These are phyloP conservation scores for Strigamia crassipes DNA, from an alignment of 2,888 invertebrate genomes.

Conservation along the genomic window DNA sequence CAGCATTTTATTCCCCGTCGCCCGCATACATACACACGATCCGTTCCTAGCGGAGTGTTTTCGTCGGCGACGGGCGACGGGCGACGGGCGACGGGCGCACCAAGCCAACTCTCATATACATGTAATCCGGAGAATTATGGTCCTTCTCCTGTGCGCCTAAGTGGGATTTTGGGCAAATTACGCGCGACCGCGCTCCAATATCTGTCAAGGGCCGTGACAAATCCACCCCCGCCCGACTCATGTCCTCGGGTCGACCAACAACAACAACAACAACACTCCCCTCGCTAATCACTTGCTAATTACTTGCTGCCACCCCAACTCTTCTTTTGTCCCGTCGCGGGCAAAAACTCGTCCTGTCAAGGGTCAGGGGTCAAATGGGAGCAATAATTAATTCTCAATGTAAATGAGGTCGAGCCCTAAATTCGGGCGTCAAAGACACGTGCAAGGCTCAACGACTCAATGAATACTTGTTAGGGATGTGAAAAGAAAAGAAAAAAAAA, in stretches of 20 bases:
- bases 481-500: not conserved
- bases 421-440: constrained; percentile 24
- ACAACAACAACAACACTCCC: not conserved
- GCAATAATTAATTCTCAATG: constrained; percentile 46
- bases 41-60: constrained; percentile 20
- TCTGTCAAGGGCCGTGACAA: constrained; percentile 18
- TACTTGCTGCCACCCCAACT: not conserved
- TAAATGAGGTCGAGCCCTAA: constrained; percentile 37
- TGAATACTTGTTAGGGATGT: not conserved
- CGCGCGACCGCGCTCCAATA: not conserved
- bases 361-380: constrained; percentile 43
- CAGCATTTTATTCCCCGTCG: not conserved
- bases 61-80: not conserved
- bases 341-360: constrained; percentile 1
- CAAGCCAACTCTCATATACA: constrained; percentile 1
- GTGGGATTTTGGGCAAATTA: not conserved
- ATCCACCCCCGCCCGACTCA: not conserved
- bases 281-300: not conserved
- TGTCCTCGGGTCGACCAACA: not conserved
- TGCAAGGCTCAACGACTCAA: constrained; percentile 5
- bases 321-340: not conserved
- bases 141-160: not conserved
- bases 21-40: not conserved
- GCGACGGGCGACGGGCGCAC: not conserved
- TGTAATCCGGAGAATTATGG: constrained; percentile 25